A percentile compares a stretch with the other conserved stretches of the same genome.
phyloP scores from a whole-genome alignment of 2,113 vertebrate genomes.

The Procavia capensis region DNA sequence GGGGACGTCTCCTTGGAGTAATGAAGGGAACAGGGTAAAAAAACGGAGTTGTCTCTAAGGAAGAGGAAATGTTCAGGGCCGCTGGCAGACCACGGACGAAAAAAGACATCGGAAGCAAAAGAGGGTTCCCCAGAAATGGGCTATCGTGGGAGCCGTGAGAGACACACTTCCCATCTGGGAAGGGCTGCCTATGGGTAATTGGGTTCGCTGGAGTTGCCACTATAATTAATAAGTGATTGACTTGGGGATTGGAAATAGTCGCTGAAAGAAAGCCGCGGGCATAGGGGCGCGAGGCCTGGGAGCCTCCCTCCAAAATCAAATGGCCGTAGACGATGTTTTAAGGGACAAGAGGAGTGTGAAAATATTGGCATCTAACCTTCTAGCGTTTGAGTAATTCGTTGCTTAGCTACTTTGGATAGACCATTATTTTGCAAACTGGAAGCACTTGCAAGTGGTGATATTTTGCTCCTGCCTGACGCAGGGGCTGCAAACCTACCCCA shows the following conservation, averaged over 20 bases:
- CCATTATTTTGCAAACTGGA: slow-evolving; percentile 91
- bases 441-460: slow-evolving; percentile 90
- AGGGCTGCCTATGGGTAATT: slow-evolving; percentile 87
- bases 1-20: slow-evolving; percentile 35
- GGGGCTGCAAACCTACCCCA: slow-evolving; percentile 88
- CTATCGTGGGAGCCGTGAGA: slow-evolving; percentile 77
- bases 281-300: slow-evolving; percentile 79
- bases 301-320: slow-evolving; percentile 81
- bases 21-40: slow-evolving; percentile 40
- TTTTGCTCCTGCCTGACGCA: slow-evolving; percentile 87
- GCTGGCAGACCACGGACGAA: slow-evolving; percentile 30
- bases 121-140: slow-evolving; percentile 78
- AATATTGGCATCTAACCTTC: slow-evolving; percentile 90
- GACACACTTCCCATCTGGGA: slow-evolving; percentile 86
- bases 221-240: slow-evolving; percentile 92
- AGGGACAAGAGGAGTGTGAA: slow-evolving; percentile 86
- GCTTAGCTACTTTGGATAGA: slow-evolving; percentile 90
- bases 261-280: slow-evolving; percentile 86
- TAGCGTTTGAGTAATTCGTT: slow-evolving; percentile 90
- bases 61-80: slow-evolving; percentile 15
- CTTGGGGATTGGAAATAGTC: slow-evolving; percentile 89
- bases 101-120: slow-evolving; percentile 49
- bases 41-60: slow-evolving; percentile 60
- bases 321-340: slow-evolving; percentile 83
- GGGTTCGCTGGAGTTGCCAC: slow-evolving; percentile 87